Percentiles rank a stretch among this genome's conserved stretches.
phyloP scores from a whole-genome alignment of 1,140 invertebrate genomes.

The Monomorium pharaonis region DNA sequence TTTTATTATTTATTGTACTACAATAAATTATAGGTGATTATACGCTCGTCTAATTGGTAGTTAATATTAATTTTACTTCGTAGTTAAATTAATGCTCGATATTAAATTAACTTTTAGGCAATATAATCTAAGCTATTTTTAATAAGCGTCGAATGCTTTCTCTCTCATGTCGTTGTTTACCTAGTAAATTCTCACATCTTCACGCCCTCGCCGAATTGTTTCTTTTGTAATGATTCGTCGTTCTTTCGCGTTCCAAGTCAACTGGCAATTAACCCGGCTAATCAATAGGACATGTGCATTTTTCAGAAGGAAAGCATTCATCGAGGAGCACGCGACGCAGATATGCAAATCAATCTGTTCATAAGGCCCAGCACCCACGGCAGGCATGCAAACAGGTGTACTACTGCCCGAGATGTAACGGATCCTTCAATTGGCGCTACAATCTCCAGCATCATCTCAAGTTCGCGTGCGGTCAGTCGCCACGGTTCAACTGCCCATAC shows the following conservation, averaged over 20 bases:
- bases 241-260: background rate
- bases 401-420: slow-evolving; percentile 85
- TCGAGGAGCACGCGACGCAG: background rate
- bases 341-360: background rate
- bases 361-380: slow-evolving; percentile 20
- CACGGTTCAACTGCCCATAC: slow-evolving; percentile 86
- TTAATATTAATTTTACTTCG: background rate
- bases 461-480: slow-evolving; percentile 88
- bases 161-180: background rate
- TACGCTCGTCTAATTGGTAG: background rate
- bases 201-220: background rate
- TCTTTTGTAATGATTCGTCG: background rate
- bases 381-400: slow-evolving; percentile 11
- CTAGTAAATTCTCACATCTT: background rate
- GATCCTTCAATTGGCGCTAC: slow-evolving; percentile 85
- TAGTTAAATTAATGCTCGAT: background rate
- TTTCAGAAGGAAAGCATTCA: slow-evolving; percentile 56
- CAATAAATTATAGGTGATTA: background rate
- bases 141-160: background rate
- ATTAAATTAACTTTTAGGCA: background rate
- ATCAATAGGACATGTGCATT: slow-evolving; percentile 56
- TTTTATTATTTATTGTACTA: background rate
- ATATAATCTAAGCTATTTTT: background rate
- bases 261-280: slow-evolving; percentile 8
- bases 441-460: slow-evolving; percentile 86